Base-by-base conservation (phyloP, 2,797 vertebrate species). In the Gymnoscopelus microlampas region DNA sequence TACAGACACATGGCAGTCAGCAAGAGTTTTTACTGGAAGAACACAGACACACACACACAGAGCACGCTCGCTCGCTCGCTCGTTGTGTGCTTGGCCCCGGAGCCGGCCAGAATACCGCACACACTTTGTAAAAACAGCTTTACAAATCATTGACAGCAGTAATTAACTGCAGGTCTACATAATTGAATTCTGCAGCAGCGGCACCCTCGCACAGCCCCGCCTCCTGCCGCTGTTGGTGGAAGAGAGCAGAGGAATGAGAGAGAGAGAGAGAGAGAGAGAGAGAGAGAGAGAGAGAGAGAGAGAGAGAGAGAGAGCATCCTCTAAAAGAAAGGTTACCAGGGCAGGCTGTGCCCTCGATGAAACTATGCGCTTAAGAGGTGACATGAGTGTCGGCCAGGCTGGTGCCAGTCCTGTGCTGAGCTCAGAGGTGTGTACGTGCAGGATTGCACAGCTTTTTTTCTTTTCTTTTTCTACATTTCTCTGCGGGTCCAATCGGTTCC, bases 81-180 rank as follows among this genome's bases (percentile, higher is more conserved):
- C 56, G 74, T 73, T 88, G 84, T 75, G 76, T 44, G 39, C 10
- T 82, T 90, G 86, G 89, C 86, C 59, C 57, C 64, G 32, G 61
- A 65, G 24, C 19, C 19, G 89, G 88, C 89, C 90, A 90, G 83
- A 90, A 92, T 89, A 88, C 86, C 88, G 39, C 39, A 69, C 88
- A 69, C 62, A 87, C 86, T 88, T 85, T 88, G 85, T 86, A 87
- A 89, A 91, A 88, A 88, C 76, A 87, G 87, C 87, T 90, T 89
- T 85, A 87, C 82, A 87, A 92, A 92, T 88, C 82, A 90, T 72
- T 88, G 82, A 86, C 87, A 86, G 87, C 82, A 82, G 80, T 91
- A 91, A 92, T 91, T 93, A 89, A 93, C 85, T 84, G 68, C 89
- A 92, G 88, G 81, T 89, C 87, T 68, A 75, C 85, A 78, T 91